phyloP scores from a whole-genome alignment of 2,888 invertebrate species.

The Crocallis elinguaria region DNA sequence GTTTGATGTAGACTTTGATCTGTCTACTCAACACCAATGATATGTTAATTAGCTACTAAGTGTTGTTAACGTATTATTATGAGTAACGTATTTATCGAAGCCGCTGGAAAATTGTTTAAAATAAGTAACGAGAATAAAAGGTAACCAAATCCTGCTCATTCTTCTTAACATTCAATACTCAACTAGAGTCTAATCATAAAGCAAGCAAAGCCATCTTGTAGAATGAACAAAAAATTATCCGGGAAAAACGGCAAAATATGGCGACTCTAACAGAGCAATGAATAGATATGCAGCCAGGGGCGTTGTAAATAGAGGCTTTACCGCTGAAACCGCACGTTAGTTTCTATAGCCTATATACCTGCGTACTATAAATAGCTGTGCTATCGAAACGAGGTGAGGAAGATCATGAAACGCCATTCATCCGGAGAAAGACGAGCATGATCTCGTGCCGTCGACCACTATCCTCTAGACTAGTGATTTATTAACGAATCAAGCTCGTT shows the following conservation, averaged over 20 bases:
- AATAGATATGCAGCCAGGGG: no score
- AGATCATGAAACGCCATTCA: slow-evolving; percentile 54
- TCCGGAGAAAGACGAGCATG: slow-evolving; percentile 38
- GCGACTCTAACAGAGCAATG: not conserved
- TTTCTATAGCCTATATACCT: slow-evolving; percentile 40
- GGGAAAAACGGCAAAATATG: not conserved
- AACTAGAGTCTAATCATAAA: no score
- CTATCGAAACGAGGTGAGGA: slow-evolving; percentile 54
- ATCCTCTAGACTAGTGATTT: not conserved
- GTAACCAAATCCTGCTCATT: no score
- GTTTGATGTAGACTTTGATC: no score
- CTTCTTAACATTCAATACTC: no score
- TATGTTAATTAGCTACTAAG: no score
- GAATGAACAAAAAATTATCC: not conserved
- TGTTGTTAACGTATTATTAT: no score
- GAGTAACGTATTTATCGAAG: no score
- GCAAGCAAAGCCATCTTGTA: no score
- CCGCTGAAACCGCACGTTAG: slow-evolving; percentile 44
- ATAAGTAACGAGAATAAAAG: no score
- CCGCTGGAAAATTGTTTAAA: no score
- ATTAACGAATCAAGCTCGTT: slow-evolving; percentile 26
- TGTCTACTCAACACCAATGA: no score
- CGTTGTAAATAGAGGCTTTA: slow-evolving; percentile 58
- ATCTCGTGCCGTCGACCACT: not conserved
- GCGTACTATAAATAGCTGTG: slow-evolving; percentile 34